phyloP scores from a whole-genome alignment of 2,888 invertebrate genomes.

The Agonopterix arenella region DNA sequence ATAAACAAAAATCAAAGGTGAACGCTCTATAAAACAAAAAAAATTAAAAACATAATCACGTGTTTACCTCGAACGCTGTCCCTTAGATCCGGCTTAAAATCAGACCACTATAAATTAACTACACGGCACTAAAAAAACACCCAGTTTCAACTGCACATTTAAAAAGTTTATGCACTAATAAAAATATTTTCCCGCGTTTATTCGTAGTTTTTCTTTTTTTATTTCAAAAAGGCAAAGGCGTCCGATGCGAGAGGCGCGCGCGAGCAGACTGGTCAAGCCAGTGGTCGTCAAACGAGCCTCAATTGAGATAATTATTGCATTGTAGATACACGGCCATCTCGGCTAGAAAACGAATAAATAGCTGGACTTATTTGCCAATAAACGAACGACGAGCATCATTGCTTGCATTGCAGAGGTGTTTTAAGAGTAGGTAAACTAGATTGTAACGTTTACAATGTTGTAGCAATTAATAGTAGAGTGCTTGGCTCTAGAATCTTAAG shows the following conservation, averaged over 20 bases:
- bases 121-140: conserved; percentile 13
- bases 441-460: conserved; percentile 12
- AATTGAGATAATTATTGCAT: conserved; percentile 37
- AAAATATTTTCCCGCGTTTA: not conserved
- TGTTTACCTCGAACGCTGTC: conserved; percentile 23
- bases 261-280: conserved; percentile 35
- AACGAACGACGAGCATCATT: conserved; percentile 2
- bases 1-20: not conserved
- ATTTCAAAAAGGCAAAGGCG: conserved; percentile 19
- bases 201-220: conserved; percentile 1
- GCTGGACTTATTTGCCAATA: conserved; percentile 50
- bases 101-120: conserved; percentile 21
- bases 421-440: conserved; percentile 12
- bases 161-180: not conserved
- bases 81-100: conserved; percentile 20
- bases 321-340: conserved; percentile 31
- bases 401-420: conserved; percentile 4
- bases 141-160: conserved; percentile 1
- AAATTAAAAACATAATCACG: conserved; percentile 14
- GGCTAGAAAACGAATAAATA: conserved; percentile 70
- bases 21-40: conserved; percentile 8
- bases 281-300: conserved; percentile 15
- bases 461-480: no score
- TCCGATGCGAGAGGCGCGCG: conserved; percentile 33
- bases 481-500: no score